Conservation (phyloP, 2,797 vertebrate species). For the Anisognathus igniventris region DNA sequence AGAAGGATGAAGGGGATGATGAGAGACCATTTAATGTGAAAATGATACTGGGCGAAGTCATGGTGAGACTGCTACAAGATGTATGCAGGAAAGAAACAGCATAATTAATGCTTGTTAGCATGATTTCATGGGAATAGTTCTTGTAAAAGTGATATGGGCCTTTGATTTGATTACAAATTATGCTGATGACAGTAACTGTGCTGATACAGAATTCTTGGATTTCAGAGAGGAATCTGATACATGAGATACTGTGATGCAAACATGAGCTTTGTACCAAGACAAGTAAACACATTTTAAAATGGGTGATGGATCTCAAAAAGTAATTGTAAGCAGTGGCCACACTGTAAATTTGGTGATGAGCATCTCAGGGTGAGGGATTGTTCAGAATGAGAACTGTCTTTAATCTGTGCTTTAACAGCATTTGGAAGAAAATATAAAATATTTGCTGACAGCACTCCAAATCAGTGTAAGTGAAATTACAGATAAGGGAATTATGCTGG, state of each 20-base stretch:
- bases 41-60: conserved; percentile 15
- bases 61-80: conserved; percentile 33
- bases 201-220: conserved; percentile 36
- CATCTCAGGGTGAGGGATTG: neutral
- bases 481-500: neutral
- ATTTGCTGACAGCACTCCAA: neutral
- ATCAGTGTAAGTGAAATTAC: neutral
- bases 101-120: conserved; percentile 52
- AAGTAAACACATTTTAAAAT: neutral
- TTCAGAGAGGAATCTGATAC: conserved; percentile 31
- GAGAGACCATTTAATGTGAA: conserved; percentile 18
- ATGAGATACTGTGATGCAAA: neutral
- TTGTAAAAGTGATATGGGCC: conserved; percentile 12
- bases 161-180: conserved; percentile 62
- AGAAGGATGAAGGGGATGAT: neutral
- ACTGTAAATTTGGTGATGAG: neutral
- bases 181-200: conserved; percentile 30
- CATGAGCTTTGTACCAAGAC: neutral
- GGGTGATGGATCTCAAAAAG: neutral
- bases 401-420: neutral
- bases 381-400: neutral
- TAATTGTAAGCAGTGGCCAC: neutral
- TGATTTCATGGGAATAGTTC: conserved; percentile 57
- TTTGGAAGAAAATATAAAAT: neutral
- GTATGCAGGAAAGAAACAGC: conserved; percentile 23